Evolutionary conservation across 2,888 invertebrate species (phyloP).

Genomic region (Trissoscelio sp.): DNA sequence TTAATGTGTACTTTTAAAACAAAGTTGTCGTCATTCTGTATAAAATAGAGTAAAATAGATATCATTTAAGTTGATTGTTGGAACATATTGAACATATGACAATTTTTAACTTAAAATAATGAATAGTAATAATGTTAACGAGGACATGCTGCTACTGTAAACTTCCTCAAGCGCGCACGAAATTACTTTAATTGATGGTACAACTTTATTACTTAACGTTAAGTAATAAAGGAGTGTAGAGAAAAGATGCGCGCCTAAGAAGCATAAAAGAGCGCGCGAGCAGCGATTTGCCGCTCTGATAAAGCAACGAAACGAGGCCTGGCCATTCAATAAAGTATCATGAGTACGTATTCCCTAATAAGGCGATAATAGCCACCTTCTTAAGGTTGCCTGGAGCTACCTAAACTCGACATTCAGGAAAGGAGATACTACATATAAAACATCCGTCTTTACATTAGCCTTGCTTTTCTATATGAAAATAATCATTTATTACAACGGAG

Average conservation of each 20-base stretch:
- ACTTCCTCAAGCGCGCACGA: slow-evolving; percentile 41
- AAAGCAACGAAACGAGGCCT: slow-evolving; percentile 70
- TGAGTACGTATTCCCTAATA: slow-evolving; percentile 77
- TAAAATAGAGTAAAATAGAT: too few species aligned
- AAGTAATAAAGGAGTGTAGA: slow-evolving; percentile 79
- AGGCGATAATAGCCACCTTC: slow-evolving; percentile 80
- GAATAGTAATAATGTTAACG: slow-evolving; percentile 73
- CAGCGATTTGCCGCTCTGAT: slow-evolving; percentile 75
- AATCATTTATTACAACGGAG: slow-evolving; percentile 45
- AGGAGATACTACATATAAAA: slow-evolving; percentile 72
- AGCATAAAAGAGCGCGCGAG: slow-evolving; percentile 77
- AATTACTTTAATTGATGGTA: slow-evolving; percentile 72
- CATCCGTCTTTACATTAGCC: slow-evolving; percentile 63
- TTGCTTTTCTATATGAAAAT: slow-evolving; percentile 63
- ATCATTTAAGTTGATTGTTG: too few species aligned
- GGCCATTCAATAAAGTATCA: slow-evolving; percentile 76
- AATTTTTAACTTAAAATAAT: slow-evolving; percentile 67
- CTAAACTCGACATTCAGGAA: slow-evolving; percentile 73
- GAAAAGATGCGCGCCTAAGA: slow-evolving; percentile 69
- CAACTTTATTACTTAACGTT: slow-evolving; percentile 79
- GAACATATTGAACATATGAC: too few species aligned
- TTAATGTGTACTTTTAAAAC: too few species aligned
- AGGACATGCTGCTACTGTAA: slow-evolving; percentile 71
- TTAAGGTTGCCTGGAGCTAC: slow-evolving; percentile 70
- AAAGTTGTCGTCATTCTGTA: too few species aligned